Percentiles rank a stretch among this genome's conserved stretches.
These are phyloP conservation scores for Drosophila pegasa DNA, from an alignment of 2,888 invertebrate genomes.

Conservation along the genomic window DNA sequence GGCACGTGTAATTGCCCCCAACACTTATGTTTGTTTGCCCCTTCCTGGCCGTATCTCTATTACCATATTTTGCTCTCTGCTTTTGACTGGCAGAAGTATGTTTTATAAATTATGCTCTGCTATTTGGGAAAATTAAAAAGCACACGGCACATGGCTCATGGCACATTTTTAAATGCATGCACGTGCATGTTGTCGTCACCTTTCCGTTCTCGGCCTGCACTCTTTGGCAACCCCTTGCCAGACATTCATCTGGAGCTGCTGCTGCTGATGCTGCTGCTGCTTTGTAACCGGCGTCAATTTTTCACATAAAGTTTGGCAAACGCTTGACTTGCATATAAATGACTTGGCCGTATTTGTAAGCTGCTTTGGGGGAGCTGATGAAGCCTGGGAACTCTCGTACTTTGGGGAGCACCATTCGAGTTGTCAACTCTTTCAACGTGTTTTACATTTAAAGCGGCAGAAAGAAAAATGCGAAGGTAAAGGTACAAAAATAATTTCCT, in stretches of 20 bases:
- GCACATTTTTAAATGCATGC: conserved; percentile 76
- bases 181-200: conserved; percentile 72
- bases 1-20: conserved; percentile 73
- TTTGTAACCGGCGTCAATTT: conserved; percentile 68
- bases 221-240: conserved; percentile 11
- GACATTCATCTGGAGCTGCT: conserved; percentile 14
- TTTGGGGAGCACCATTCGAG: conserved; percentile 57
- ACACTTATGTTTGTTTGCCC: conserved; percentile 22
- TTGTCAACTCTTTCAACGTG: conserved; percentile 80
- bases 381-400: conserved; percentile 26
- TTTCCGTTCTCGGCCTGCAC: neutral
- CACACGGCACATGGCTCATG: conserved; percentile 66
- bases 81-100: conserved; percentile 40
- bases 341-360: conserved; percentile 65
- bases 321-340: conserved; percentile 80
- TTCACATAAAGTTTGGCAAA: conserved; percentile 80
- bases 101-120: conserved; percentile 76
- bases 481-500: conserved; percentile 71
- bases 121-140: conserved; percentile 77
- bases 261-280: conserved; percentile 26
- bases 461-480: conserved; percentile 48
- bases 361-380: conserved; percentile 31
- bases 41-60: conserved; percentile 18
- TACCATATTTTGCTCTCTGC: conserved; percentile 29
- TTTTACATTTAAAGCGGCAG: conserved; percentile 71